A percentile compares a stretch with the other conserved stretches of the same genome.
phyloP scores from a whole-genome alignment of 2,797 vertebrate genomes.

The Onychomys torridus region DNA sequence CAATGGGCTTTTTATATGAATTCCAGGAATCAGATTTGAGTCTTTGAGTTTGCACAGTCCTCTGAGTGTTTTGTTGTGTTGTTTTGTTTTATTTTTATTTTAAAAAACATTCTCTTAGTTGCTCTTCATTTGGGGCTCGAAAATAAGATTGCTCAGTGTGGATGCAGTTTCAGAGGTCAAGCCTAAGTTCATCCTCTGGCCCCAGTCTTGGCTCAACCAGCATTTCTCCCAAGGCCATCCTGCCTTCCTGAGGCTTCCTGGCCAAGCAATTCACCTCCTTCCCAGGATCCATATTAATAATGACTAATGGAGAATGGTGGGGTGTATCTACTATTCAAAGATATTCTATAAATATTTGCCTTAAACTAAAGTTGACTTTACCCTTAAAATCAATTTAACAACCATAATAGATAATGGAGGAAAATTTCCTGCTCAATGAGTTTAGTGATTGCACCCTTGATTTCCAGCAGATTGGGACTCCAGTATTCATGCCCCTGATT shows the following conservation, averaged over 20 bases:
- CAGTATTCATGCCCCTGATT: not conserved
- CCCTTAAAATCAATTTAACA: not conserved
- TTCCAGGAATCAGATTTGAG: not conserved
- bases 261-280: not conserved
- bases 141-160: not conserved
- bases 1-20: not conserved
- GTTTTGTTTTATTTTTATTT: not conserved
- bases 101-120: not conserved
- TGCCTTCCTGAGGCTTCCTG: not conserved
- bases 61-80: not conserved
- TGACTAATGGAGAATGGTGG: not conserved
- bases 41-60: not conserved
- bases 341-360: not conserved
- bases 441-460: not conserved
- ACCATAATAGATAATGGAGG: not conserved
- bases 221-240: not conserved
- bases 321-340: not conserved
- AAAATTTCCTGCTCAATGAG: not conserved
- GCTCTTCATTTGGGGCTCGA: not conserved
- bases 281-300: not conserved
- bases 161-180: not conserved
- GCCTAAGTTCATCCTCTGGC: not conserved
- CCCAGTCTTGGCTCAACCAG: not conserved
- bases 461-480: not conserved
- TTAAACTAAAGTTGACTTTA: conserved; percentile 19